Base-by-base conservation (phyloP, 2,113 vertebrate genomes). In the Balaenoptera acutorostrata region DNA sequence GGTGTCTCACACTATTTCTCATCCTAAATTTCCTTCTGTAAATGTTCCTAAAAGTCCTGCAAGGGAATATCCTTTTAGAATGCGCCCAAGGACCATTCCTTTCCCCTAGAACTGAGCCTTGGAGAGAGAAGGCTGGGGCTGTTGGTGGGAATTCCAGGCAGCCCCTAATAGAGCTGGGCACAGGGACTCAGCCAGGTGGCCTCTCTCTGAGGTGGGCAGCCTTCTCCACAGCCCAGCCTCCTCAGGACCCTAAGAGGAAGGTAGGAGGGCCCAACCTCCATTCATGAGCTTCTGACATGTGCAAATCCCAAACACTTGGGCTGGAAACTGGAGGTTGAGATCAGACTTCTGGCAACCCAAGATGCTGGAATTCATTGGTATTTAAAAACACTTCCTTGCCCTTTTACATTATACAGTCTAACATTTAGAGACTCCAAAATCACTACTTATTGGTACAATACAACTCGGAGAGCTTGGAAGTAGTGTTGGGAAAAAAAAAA, bases 351-450 rank as follows among this genome's bases (percentile, higher is more conserved):
- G 97, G 96, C 68, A 97, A 23, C 46, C 44, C 68, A 93, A n/a
- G 82, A 64, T 95, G 91, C 96, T 96, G 98, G 92, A 96, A 97
- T 97, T 96, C 96, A 96, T 93, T 97, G 96, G 94, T 97, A 96
- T 97, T 98, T 97, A 96, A 89, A 94, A 93, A 96, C 90, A 96
- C 90, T 95, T 88, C 78, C 74, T 29, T 96, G 95, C 96, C 95
- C 97, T 97, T 97, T 97, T 96, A 87, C 95, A 90, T 97, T 93
- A 96, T 95, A 95, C 92, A 95, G 93, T 69, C 87, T 98, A 97
- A 97, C 97, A 98, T 97, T 97, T 96, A 96, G 93, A 97, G 95
- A 93, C 96, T 98, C 97, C 93, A 66, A 84, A 96, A 96, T 95
- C 92, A 93, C 78, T 87, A 36, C 90, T 96, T 93, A 96, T 93